Base-by-base conservation (phyloP, 2,113 vertebrate species). In the Rhabdornis inornatus region DNA sequence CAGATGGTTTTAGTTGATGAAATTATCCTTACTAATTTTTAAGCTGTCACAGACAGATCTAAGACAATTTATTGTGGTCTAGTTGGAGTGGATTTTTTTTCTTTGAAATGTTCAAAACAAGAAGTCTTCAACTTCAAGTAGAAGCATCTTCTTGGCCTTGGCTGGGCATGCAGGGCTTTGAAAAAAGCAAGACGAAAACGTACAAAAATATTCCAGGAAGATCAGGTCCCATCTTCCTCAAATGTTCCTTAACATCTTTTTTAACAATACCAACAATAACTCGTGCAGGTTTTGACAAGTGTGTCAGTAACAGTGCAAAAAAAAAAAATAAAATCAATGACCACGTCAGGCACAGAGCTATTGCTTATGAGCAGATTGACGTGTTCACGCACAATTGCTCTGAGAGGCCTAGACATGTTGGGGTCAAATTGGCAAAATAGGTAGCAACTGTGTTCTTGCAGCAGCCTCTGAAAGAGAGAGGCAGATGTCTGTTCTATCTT, bases 21-120 rank as follows among this genome's bases (percentile, higher is more conserved):
- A 95, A 89, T 97, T 87, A 96, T 89, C 80, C 77, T 92, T 88
- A 92, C 83, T 96, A 95, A 97, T 97, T 98, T 97, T 97, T 93
- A 95, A 96, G 69, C 76, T 92, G 85, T 86, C 87, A 93, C 69
- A 89, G 68, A 68, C 53, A 92, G 80, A 93, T 77, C 76, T 81
- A 69, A 95, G 61, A 65, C 83, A 95, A 94, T 80, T 95, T 76
- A 87, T 74, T 82, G 35, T 64, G 35, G n/a, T 65, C 1, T 4
- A 59, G 45, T 45, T 89, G 50, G 40, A 84, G 64, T 44, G 13
- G 70, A 78, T 9, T 14, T 31, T 52, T 93, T 96, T 83, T 81
- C 83, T 77, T 88, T 83, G 45, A 92, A 75, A 87, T 40, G 15
- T 60, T 74, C 27, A 87, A 93, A 89, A 50, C 28, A 81, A 82